These are phyloP conservation scores for Charaxes varanes DNA, from an alignment of 1,140 invertebrate genomes.

Conservation along the genomic window DNA sequence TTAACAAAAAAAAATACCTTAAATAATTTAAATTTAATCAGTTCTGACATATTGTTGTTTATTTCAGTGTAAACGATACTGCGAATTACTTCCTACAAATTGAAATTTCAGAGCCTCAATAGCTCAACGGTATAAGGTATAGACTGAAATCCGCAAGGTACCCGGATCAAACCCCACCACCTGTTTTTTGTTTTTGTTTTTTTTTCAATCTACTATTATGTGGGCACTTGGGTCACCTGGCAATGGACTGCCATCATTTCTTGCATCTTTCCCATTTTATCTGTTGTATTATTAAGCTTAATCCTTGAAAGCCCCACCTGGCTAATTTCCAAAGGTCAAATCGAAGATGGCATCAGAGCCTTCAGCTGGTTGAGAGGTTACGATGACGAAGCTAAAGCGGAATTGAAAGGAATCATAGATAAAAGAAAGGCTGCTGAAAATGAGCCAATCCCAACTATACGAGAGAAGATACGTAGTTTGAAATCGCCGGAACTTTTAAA, in stretches of 20 bases:
- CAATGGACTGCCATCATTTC: conserved; percentile 74
- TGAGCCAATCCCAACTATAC: conserved; percentile 42
- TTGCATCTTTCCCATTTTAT: conserved; percentile 67
- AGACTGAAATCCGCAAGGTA: too few species aligned
- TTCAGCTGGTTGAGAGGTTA: conserved; percentile 74
- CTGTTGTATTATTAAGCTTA: conserved; percentile 64
- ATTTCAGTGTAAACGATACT: too few species aligned
- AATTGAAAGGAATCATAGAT: conserved; percentile 66
- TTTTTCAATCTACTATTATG: too few species aligned
- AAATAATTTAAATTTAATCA: too few species aligned
- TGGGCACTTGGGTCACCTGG: conserved; percentile 78
- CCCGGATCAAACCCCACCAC: too few species aligned
- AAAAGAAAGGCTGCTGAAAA: conserved; percentile 49
- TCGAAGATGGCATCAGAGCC: conserved; percentile 66
- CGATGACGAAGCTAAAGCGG: conserved; percentile 60
- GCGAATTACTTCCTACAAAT: too few species aligned
- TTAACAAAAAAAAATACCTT: too few species aligned
- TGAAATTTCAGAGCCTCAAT: too few species aligned
- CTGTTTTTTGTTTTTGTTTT: too few species aligned
- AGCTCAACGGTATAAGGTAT: too few species aligned
- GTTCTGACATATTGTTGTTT: too few species aligned
- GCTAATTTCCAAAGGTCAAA: conserved; percentile 75
- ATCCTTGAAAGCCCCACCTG: conserved; percentile 84
- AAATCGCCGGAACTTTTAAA: conserved; percentile 69
- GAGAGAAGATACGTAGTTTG: conserved; percentile 46